Conservation (phyloP, 2,888 invertebrate genomes). For the Diogma glabrata region DNA sequence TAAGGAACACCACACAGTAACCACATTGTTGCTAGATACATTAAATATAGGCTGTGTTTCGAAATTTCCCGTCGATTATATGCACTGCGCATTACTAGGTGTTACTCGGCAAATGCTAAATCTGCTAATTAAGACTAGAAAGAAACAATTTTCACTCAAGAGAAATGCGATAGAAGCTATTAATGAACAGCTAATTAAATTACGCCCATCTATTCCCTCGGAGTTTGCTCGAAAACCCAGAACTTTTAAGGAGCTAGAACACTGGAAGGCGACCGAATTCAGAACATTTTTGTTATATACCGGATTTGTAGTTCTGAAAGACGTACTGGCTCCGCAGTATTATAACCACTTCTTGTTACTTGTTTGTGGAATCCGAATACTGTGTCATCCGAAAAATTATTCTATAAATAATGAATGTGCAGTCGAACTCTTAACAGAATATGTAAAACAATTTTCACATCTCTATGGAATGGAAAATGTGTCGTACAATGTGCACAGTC, state of each 20-base stretch:
- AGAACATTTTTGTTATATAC: too few relatives aligned
- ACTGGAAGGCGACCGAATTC: too few relatives aligned
- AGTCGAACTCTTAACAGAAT: not conserved
- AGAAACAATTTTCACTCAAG: too few relatives aligned
- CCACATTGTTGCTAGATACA: too few relatives aligned
- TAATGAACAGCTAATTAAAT: too few relatives aligned
- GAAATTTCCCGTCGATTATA: slow-evolving; percentile 6
- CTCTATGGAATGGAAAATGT: slow-evolving; percentile 15
- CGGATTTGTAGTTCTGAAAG: not conserved
- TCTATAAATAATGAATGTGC: slow-evolving; percentile 9
- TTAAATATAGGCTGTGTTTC: not conserved
- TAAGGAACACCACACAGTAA: too few relatives aligned
- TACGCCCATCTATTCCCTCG: too few relatives aligned
- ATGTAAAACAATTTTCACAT: slow-evolving; percentile 10
- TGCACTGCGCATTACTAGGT: slow-evolving; percentile 6
- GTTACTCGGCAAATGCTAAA: slow-evolving; percentile 2
- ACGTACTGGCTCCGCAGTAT: not conserved
- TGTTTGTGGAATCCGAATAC: slow-evolving; percentile 15
- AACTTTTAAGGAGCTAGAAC: not conserved
- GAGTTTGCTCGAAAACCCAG: too few relatives aligned
- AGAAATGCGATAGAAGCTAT: too few relatives aligned
- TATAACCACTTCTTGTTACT: slow-evolving; percentile 20
- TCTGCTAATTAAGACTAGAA: not conserved
- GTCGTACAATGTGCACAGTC: slow-evolving; percentile 14
- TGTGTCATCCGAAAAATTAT: slow-evolving; percentile 9